Conservation (phyloP, 1,140 invertebrate genomes). For the Cotesia typhae region DNA sequence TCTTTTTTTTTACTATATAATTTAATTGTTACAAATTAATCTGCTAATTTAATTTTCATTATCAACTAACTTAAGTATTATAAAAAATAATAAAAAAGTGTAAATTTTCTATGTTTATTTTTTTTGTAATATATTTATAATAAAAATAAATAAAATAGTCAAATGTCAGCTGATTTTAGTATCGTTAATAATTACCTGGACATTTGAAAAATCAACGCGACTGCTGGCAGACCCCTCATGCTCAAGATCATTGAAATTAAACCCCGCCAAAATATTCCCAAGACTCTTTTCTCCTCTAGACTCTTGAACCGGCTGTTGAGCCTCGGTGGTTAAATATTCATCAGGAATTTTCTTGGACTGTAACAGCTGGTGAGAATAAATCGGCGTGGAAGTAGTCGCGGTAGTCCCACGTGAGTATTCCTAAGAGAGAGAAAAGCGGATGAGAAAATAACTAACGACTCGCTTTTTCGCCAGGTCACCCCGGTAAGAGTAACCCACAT, state of each 20-base stretch:
- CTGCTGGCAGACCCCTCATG: constrained; percentile 68
- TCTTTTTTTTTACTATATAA: too few species aligned
- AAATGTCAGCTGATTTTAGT: not conserved
- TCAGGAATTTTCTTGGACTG: constrained; percentile 79
- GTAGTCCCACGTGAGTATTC: constrained; percentile 58
- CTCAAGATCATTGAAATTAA: constrained; percentile 59
- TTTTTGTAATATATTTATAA: too few species aligned
- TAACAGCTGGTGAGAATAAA: constrained; percentile 63
- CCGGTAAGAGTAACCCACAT: constrained; percentile 14
- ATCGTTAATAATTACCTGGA: constrained; percentile 30
- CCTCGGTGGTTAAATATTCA: constrained; percentile 75
- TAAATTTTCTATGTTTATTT: too few species aligned
- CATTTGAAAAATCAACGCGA: constrained; percentile 35
- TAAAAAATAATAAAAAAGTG: too few species aligned
- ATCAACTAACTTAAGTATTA: too few species aligned
- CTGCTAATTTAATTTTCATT: too few species aligned
- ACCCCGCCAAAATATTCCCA: constrained; percentile 44
- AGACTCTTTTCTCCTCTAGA: constrained; percentile 35
- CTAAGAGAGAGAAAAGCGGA: constrained; percentile 44
- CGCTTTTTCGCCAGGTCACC: constrained; percentile 27
- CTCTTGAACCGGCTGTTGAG: constrained; percentile 12
- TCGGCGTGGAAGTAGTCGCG: constrained; percentile 50
- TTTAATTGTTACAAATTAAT: too few species aligned
- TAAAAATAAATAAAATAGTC: too few species aligned
- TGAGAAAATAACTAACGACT: constrained; percentile 29